A percentile compares a stretch with the other conserved stretches of the same genome.
These are phyloP conservation scores for Aix galericulata DNA, from an alignment of 2,113 vertebrate genomes.

Conservation along the genomic window DNA sequence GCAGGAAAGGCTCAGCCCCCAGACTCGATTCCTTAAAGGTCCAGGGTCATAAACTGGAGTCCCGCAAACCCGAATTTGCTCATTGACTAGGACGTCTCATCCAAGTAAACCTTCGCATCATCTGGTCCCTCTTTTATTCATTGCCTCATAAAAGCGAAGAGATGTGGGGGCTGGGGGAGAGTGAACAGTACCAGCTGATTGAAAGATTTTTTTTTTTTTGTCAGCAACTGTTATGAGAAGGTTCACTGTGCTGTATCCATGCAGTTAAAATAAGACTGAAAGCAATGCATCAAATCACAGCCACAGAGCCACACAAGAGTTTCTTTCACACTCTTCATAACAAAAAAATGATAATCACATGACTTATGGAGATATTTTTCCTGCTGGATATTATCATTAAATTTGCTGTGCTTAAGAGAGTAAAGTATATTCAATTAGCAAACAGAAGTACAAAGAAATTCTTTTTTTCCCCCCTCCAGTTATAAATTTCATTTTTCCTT, in stretches of 20 bases:
- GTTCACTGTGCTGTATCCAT: slow-evolving; percentile 19
- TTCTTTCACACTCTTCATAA: neutral
- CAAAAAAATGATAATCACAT: neutral
- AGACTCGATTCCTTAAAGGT: neutral
- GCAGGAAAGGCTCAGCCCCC: neutral
- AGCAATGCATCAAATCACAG: slow-evolving; percentile 47
- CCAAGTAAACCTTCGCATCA: slow-evolving; percentile 13
- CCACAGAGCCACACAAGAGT: neutral
- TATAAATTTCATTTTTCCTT: slow-evolving; percentile 9
- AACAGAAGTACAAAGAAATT: neutral
- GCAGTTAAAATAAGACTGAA: slow-evolving; percentile 35
- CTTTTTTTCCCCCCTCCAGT: neutral
- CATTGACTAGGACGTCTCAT: neutral
- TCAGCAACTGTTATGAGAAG: slow-evolving; percentile 37
- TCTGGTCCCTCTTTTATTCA: slow-evolving; percentile 19
- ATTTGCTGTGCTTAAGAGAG: neutral
- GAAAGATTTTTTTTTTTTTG: slow-evolving; percentile 14
- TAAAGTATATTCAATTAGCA: neutral
- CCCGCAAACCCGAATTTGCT: neutral
- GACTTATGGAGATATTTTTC: neutral
- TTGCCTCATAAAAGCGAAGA: slow-evolving; percentile 38
- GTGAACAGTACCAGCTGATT: neutral
- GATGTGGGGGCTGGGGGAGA: neutral
- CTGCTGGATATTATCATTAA: neutral
- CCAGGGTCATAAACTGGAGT: neutral